Evolutionary conservation across 2,797 vertebrate species (phyloP), one percentile per base, ranked within the genome.

Genomic region (Pangasius sanitwongsei): DNA sequence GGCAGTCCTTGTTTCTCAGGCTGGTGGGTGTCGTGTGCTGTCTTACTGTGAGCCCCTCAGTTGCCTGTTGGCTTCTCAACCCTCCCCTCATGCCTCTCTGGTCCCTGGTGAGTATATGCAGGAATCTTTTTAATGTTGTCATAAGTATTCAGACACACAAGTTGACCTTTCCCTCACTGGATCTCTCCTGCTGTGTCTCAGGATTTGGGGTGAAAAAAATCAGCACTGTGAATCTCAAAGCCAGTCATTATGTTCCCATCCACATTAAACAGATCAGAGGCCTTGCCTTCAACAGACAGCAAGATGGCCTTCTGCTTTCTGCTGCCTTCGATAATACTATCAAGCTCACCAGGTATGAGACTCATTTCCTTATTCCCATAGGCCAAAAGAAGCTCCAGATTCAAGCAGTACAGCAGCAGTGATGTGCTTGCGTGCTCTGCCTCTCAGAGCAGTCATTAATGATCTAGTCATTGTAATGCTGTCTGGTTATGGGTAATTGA

Each of bases 161-260:
- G 3, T 9, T 69, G 15, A 74, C 28, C 2, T 37, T 44, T 12
- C 4, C 34, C 23, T 37, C 11, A 0, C 3, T 50, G 6, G n/a
- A 12, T 86, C 37, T 55, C 4, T 86, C 25, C 81, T 3, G 28
- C 1, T 34, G 86, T 81, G 87, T 80, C 0, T 88, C 94, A 99
- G 98, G 98, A 16, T 99, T 95, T 57, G 98, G 98, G 0, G 97
- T 99, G 87, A 99, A 99, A 95, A 99, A 98, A 96, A 94, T 99
- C 91, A 99, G 98, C 1, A 94, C 96, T 37, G 96, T 96, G 84
- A 96, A 97, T 93, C 94, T 98, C 96, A 99, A 97, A 92, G 97
- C 97, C 85, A 97, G 95, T 89, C 98, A 99, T 93, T 99, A 99
- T 48, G 92, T 99, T 41, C 96, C 97, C 50, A 97, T 99, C 92